Evolutionary conservation across 2,797 vertebrate genomes (phyloP), one percentile per base, ranked within the genome.

Genomic region (Argyrosomus regius): DNA sequence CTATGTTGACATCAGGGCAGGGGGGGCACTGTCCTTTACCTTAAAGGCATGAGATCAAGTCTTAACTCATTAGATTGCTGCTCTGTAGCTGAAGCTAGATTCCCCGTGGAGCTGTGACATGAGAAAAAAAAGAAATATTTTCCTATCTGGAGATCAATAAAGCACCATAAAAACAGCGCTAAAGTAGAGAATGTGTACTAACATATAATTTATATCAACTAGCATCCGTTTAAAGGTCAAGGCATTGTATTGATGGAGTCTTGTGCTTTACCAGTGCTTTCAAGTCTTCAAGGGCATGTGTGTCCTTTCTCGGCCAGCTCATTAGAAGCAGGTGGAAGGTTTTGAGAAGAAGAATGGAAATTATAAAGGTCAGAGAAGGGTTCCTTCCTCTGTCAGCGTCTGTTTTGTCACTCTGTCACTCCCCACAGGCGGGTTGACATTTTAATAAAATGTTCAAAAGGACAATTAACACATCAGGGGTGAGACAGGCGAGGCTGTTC

Each of bases 381-480:
- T 72, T 80, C 18, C 26, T 22, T 73, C 62, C 52, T 78, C 65
- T 77, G 73, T 80, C 86, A 61, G 64, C 17, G 0, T 74, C 56
- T 77, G 76, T 77, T 86, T 85, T 75, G 69, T 82, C 39, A 60
- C 75, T 82, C 65, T 59, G 72, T 80, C 86, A 70, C 59, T 81
- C 61, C 73, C 89, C 73, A 65, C 72, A 71, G 86, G 76, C 78
- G 3, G 64, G 43, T 16, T 91, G 88, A 82, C 88, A 91, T 91
- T 90, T 89, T 82, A 82, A 85, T 70, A 70, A 91, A 89, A 80
- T 84, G 83, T 76, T 89, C 82, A 90, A 81, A 88, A 79, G 77
- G 71, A 90, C 84, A 82, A 88, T 91, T 89, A 87, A 85, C 85
- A 79, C 83, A 83, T 83, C 59, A 52, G 49, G n/a, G 69, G 59